Evolutionary conservation across 92 coral and sea anemone species (phyloP).

Genomic region (Micromussa lordhowensis): DNA sequence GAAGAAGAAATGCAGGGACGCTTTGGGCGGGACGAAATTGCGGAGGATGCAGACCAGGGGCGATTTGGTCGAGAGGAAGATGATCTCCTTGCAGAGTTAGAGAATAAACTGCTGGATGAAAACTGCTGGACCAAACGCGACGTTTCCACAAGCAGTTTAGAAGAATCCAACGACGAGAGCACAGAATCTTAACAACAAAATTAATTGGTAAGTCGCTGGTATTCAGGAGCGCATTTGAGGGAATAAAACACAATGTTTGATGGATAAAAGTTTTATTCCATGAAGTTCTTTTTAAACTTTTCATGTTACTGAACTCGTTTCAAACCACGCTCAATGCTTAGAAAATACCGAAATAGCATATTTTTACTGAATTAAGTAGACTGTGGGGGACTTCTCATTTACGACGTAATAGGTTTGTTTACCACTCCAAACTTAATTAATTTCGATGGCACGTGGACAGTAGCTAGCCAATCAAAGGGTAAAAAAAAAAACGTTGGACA

Average conservation of each 20-base stretch:
- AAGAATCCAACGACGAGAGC: conserved; percentile 28
- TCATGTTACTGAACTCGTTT: not conserved
- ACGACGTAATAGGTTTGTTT: not conserved
- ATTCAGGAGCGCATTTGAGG: not conserved
- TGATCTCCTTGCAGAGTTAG: conserved; percentile 25
- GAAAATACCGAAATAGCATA: not conserved
- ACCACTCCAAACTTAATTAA: not conserved
- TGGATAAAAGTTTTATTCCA: not conserved
- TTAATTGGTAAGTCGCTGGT: conserved; percentile 9
- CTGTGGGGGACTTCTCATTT: not conserved
- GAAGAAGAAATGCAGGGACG: conserved; percentile 55
- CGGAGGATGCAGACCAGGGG: conserved; percentile 44
- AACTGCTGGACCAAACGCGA: conserved; percentile 1
- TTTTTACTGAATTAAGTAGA: not conserved
- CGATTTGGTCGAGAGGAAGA: conserved; percentile 64
- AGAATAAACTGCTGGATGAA: conserved; percentile 22
- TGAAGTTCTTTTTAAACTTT: not conserved
- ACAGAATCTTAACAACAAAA: conserved; percentile 46
- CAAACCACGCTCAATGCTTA: not conserved
- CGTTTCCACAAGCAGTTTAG: conserved; percentile 28
- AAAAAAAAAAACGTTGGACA: not conserved
- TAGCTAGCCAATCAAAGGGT: not conserved
- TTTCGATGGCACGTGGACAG: not conserved
- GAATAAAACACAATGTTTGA: not conserved
- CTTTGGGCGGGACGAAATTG: conserved; percentile 53